Base-by-base conservation (phyloP, 2,797 vertebrate genomes). In the Danio tinwini region DNA sequence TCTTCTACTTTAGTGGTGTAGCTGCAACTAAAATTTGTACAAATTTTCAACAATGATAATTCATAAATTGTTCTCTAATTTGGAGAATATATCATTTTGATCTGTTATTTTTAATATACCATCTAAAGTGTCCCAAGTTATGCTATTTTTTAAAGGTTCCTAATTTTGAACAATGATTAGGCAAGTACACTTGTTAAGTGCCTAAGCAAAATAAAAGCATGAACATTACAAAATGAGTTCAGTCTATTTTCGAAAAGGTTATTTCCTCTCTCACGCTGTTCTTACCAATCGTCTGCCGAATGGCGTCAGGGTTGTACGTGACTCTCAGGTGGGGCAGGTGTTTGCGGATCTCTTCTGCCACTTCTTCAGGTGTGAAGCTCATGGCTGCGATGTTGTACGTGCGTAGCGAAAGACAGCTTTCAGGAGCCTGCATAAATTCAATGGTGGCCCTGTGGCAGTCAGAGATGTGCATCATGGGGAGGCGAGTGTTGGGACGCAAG, bases 391-490 rank as follows among this genome's bases (percentile, higher is more conserved):
- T 94, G 90, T 94, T 95, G 85, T 95, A 94, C 39, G 94, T 94
- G n/a, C 93, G 92, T 85, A 94, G 84, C 5, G 92, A 92, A 44
- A 95, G 89, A 86, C 90, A 91, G 81, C 88, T 89, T 49, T 91
- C 90, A 7, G 91, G 90, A 40, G 93, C 81, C 84, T 94, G 91
- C 93, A 94, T 93, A 86, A 94, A 94, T 89, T 95, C 92, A 8
- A 94, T 67, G 0, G 94, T 95, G 80, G 94, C 94, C 40, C 94
- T 91, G 79, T 94, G 94, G 86, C 94, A 95, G 87, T 95, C 94
- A n/a, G 90, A 88, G 79, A 94, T 91, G 73, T 95, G 93, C 94
- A 95, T 95, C 94, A 95, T 95, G 83, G 94, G 94, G 83, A 95
- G 93, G 37, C 93, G 93, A 12, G 94, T 95, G 86, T 94, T 90